A percentile compares a stretch with the other conserved stretches of the same genome.
Evolutionary conservation across 2,797 vertebrate species (phyloP).

Genomic region (Hafferia zeledoni): DNA sequence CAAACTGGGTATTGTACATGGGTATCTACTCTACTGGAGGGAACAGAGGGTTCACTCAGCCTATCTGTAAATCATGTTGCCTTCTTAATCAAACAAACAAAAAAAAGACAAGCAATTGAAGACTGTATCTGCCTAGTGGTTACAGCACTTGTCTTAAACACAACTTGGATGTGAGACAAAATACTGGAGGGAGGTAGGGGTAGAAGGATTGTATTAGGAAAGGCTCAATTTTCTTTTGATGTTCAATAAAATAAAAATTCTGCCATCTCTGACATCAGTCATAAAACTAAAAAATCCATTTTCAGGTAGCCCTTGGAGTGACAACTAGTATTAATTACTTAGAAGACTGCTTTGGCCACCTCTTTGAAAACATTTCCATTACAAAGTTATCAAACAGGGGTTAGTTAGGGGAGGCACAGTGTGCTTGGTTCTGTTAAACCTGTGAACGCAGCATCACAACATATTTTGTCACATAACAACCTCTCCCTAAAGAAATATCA

Average conservation of each 20-base stretch:
- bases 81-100: background rate
- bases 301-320: background rate
- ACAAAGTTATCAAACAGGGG: background rate
- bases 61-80: background rate
- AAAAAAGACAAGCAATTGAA: background rate
- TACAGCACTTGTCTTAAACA: background rate
- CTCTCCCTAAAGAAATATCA: background rate
- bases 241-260: background rate
- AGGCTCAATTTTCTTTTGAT: background rate
- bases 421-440: background rate
- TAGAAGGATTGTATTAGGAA: background rate
- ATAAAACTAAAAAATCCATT: background rate
- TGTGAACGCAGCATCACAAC: background rate
- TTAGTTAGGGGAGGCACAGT: too few relatives aligned
- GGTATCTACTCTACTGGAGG: background rate
- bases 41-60: background rate
- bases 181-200: fast-evolving
- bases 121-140: background rate
- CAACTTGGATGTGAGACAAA: background rate
- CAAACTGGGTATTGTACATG: fast-evolving
- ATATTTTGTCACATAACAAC: background rate
- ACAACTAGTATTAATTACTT: background rate
- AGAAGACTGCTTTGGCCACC: background rate
- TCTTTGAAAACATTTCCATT: background rate
- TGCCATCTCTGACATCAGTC: background rate